A percentile compares a stretch with the other conserved stretches of the same genome.
Evolutionary conservation across 30 jellyfish, hydroid and myxozoan genomes (phyloP).

Genomic region (Pseudorhiza aurosa): DNA sequence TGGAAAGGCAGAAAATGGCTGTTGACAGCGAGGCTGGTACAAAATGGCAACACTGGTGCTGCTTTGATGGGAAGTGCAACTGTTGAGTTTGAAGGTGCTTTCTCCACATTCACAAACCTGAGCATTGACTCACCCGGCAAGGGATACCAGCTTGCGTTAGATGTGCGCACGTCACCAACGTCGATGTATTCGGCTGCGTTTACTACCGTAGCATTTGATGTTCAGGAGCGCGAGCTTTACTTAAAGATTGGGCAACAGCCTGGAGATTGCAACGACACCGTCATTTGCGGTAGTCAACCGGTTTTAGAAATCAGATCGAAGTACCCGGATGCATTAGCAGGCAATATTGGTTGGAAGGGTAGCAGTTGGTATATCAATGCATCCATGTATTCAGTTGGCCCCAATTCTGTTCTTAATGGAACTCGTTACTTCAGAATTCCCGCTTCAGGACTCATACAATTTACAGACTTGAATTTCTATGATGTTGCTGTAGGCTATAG

Average conservation of each 20-base stretch:
- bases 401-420: conserved; percentile 65
- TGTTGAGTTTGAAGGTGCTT: conserved; percentile 45
- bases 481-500: conserved; percentile 62
- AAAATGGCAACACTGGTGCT: conserved; percentile 44
- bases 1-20: conserved; percentile 87
- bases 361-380: conserved; percentile 74
- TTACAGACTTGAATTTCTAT: conserved; percentile 56
- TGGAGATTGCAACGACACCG: conserved; percentile 85
- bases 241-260: conserved; percentile 78
- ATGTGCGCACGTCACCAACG: conserved; percentile 59
- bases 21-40: conserved; percentile 60
- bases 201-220: conserved; percentile 62
- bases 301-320: conserved; percentile 65
- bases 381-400: conserved; percentile 47
- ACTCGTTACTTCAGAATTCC: conserved; percentile 52
- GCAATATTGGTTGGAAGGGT: conserved; percentile 77
- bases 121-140: conserved; percentile 76
- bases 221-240: conserved; percentile 63
- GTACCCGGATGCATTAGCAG: conserved; percentile 77
- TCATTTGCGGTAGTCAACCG: conserved; percentile 86
- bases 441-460: conserved; percentile 61
- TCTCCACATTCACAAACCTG: conserved; percentile 50
- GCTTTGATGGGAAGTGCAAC: conserved; percentile 59
- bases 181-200: conserved; percentile 46
- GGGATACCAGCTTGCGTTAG: conserved; percentile 51